Percentiles rank a stretch among this genome's conserved stretches.
Evolutionary conservation across 2,888 invertebrate species (phyloP).

Genomic region (Leucozona laternaria): DNA sequence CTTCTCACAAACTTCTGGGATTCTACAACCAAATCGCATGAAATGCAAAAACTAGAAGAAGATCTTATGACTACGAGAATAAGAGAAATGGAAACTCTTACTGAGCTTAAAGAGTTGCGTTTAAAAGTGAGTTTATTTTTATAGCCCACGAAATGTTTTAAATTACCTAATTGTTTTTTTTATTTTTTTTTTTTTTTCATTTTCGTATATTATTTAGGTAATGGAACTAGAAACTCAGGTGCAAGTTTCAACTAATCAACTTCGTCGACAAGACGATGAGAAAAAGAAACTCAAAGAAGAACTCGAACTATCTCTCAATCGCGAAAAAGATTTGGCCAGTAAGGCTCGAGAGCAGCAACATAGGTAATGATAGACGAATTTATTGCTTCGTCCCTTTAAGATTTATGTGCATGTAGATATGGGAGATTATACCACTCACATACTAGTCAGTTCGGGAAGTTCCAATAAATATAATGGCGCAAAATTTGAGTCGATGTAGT

Average conservation of each 20-base stretch:
- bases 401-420: no score
- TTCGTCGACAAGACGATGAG: conserved; percentile 96
- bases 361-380: conserved; percentile 86
- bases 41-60: conserved; percentile 94
- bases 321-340: conserved; percentile 90
- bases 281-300: conserved; percentile 92
- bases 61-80: conserved; percentile 97
- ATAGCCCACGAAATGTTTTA: neutral
- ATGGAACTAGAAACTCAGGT: conserved; percentile 99
- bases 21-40: conserved; percentile 90
- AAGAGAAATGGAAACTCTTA: conserved; percentile 95
- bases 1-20: conserved; percentile 88
- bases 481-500: no score
- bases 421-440: no score
- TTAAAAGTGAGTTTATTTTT: conserved; percentile 88
- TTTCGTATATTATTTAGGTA: conserved; percentile 83
- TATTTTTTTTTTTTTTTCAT: neutral
- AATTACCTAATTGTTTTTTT: neutral
- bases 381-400: no score
- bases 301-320: conserved; percentile 89
- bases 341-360: conserved; percentile 93
- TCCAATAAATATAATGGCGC: no score
- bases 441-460: no score
- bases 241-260: conserved; percentile 94
- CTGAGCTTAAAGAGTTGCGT: conserved; percentile 96